Percentiles rank a stretch among this genome's conserved stretches.
phyloP scores from a whole-genome alignment of 2,888 invertebrate genomes.

The Philereme transversata region DNA sequence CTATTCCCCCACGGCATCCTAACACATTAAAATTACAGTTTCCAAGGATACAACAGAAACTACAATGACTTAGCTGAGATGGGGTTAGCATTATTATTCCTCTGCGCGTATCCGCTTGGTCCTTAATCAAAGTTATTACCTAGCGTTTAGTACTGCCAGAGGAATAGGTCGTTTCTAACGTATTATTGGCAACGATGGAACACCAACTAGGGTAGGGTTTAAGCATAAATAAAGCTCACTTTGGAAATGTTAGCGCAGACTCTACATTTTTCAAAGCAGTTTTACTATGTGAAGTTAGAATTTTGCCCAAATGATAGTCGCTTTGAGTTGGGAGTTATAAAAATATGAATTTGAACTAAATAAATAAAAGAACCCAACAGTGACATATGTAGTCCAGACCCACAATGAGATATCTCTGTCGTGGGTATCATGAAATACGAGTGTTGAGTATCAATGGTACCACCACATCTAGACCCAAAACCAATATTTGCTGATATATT shows the following conservation, averaged over 20 bases:
- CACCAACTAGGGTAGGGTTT: constrained; percentile 33
- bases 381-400: no score
- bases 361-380: no score
- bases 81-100: constrained; percentile 77
- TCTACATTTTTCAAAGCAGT: neutral
- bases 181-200: constrained; percentile 47
- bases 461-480: no score
- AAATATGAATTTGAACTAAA: no score
- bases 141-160: constrained; percentile 57
- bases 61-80: constrained; percentile 70
- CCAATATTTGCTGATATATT: no score
- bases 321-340: no score
- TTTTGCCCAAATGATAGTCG: no score
- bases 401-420: no score
- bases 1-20: constrained; percentile 63
- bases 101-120: constrained; percentile 66
- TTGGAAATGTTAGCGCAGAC: neutral
- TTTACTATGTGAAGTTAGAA: no score
- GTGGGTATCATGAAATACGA: no score
- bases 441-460: no score
- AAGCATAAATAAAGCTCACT: constrained; percentile 4
- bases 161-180: constrained; percentile 54
- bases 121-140: constrained; percentile 79
- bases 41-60: constrained; percentile 73
- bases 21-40: constrained; percentile 80